These are phyloP conservation scores for Papilio protenor DNA, from an alignment of 2,888 invertebrate species.

Conservation along the genomic window DNA sequence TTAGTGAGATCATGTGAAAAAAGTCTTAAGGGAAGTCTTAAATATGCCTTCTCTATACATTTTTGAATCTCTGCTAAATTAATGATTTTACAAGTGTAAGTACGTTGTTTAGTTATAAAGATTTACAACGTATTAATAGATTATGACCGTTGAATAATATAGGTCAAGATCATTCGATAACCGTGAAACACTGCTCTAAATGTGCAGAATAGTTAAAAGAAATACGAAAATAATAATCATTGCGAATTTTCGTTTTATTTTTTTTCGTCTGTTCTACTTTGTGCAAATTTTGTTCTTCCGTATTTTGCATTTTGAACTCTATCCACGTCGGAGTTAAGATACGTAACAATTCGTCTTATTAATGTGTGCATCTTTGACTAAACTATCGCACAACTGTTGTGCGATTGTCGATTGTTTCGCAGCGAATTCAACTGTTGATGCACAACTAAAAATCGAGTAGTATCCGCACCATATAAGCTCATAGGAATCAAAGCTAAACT, in stretches of 20 bases:
- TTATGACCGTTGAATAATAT: constrained; percentile 1
- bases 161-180: constrained; percentile 39
- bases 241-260: neutral
- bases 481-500: too few relatives aligned
- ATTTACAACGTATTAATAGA: neutral
- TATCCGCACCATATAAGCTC: too few relatives aligned
- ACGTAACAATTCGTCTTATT: neutral
- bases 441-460: too few relatives aligned
- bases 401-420: too few relatives aligned
- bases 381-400: too few relatives aligned
- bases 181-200: neutral
- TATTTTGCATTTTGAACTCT: neutral
- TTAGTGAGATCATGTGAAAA: too few relatives aligned
- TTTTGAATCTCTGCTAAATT: too few relatives aligned
- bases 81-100: neutral
- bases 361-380: neutral
- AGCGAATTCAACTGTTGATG: too few relatives aligned
- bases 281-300: too few relatives aligned
- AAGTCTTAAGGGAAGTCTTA: too few relatives aligned
- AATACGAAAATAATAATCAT: constrained; percentile 20
- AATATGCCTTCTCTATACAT: too few relatives aligned
- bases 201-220: neutral
- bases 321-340: neutral
- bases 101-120: neutral
- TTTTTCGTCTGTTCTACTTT: neutral